These are phyloP conservation scores for Crocodylus rhombifer DNA, from an alignment of 2,797 vertebrate species.

Conservation along the genomic window DNA sequence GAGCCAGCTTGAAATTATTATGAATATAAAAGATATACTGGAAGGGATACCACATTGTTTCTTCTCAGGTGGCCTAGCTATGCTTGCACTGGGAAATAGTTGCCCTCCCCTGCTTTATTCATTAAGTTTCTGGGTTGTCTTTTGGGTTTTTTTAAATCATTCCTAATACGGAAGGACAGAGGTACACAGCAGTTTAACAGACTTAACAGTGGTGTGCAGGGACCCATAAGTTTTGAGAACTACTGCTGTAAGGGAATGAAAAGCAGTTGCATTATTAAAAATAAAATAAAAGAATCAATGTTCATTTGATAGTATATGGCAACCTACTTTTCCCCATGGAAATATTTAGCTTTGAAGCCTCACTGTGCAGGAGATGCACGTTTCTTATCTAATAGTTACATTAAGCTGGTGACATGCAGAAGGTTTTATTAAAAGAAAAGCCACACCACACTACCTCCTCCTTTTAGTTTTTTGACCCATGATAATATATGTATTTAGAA, in stretches of 20 bases:
- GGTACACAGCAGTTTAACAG: too few relatives aligned
- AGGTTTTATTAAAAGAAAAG: neutral
- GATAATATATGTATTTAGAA: neutral
- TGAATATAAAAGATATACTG: too few relatives aligned
- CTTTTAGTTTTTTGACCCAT: neutral
- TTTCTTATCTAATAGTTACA: slow-evolving; percentile 3
- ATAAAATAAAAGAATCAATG: neutral
- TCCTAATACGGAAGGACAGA: too few relatives aligned
- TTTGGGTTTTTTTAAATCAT: too few relatives aligned
- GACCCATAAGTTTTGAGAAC: too few relatives aligned
- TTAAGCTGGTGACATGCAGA: neutral
- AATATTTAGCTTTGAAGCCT: slow-evolving; percentile 9
- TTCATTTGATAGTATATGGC: slow-evolving; percentile 23
- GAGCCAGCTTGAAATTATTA: too few relatives aligned
- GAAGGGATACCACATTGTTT: too few relatives aligned
- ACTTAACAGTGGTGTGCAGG: too few relatives aligned
- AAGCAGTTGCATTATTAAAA: rapidly evolving
- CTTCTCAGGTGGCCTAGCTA: too few relatives aligned
- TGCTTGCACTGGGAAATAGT: too few relatives aligned
- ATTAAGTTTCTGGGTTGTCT: too few relatives aligned
- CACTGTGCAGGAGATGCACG: rapidly evolving
- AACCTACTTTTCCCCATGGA: neutral
- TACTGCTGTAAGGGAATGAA: neutral
- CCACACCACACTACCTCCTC: rapidly evolving
- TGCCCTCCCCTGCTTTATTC: too few relatives aligned